Evolutionary conservation across 2,113 vertebrate genomes (phyloP), one percentile per base, ranked within the genome.

Genomic region (Astatoreochromis straeleni): DNA sequence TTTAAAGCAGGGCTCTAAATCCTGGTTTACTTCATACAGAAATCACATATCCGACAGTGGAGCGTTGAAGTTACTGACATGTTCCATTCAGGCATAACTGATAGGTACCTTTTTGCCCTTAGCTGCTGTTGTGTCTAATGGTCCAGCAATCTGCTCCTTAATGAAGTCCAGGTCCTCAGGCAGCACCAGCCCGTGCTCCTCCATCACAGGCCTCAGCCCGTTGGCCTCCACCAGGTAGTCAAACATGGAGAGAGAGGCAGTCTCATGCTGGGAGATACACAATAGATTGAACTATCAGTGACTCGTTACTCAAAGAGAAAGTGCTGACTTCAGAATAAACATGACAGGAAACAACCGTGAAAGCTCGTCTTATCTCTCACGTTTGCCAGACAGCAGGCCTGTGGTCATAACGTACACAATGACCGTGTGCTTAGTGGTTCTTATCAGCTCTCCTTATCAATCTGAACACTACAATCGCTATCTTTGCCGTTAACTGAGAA

Each of bases 121-220:
- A 2, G 42, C 3, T 5, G 89, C 47, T 17, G 87, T 68, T 54
- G 89, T 49, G 17, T 89, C 82, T 58, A 82, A 42, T 9, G 98
- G 97, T 70, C 99, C 98, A 31, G 73, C 93, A 83, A 99, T 99
- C 82, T 97, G 98, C 55, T 99, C 98, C 92, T 97, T 98, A 85
- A 99, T 98, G 90, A 99, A 99, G 26, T 81, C 16, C 84, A 99
- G 93, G 82, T 99, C 99, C 38, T 97, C 95, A 2, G 97, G 95
- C 47, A 97, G 95, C 31, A 91, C 26, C 40, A 99, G 96, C 35
- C 97, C 98, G n/a, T 98, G 96, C 0, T 75, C 6, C 88, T 92
- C 2, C 97, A 99, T 97, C 78, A 96, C 94, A 4, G 24, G 35
- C 91, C 86, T 92, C 78, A 99, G 95, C 2, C 63, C 7, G 35